These are phyloP conservation scores for Pristionchus entomophagus DNA, from an alignment of 2,888 invertebrate genomes.

Conservation along the genomic window DNA sequence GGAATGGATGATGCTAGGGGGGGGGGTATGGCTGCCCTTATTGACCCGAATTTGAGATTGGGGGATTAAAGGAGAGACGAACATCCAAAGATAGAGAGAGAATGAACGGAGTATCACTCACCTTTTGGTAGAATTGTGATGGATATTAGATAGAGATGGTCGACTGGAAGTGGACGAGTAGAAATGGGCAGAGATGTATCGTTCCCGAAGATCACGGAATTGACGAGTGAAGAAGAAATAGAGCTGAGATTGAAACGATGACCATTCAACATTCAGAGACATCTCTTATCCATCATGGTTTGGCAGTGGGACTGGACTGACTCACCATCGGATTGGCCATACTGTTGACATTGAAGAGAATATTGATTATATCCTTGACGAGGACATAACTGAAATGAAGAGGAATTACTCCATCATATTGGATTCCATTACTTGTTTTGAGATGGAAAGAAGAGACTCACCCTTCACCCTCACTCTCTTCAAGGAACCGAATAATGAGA, in stretches of 20 bases:
- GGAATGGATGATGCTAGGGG: too few relatives aligned
- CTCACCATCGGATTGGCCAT: conserved; percentile 73
- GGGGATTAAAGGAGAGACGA: too few relatives aligned
- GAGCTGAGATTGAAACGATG: conserved; percentile 58
- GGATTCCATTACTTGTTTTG: not conserved
- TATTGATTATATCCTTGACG: conserved; percentile 72
- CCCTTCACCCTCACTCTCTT: conserved; percentile 63
- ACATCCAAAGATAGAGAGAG: not conserved
- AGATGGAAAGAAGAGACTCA: conserved; percentile 42
- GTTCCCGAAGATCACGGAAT: conserved; percentile 68
- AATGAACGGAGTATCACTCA: not conserved
- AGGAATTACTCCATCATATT: not conserved
- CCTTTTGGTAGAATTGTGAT: conserved; percentile 30
- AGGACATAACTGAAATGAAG: conserved; percentile 62
- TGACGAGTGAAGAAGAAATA: conserved; percentile 75
- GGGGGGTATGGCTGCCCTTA: too few relatives aligned
- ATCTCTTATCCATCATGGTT: not conserved
- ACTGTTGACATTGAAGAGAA: conserved; percentile 74
- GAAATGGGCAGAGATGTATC: conserved; percentile 43
- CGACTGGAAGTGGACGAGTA: conserved; percentile 27
- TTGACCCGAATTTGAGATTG: not conserved
- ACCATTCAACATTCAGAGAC: not conserved
- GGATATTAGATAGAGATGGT: conserved; percentile 26
- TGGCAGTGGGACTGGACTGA: not conserved
- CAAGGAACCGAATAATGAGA: conserved; percentile 70